Evolutionary conservation across 1,140 invertebrate species (phyloP), one percentile per base, ranked within the genome.

Genomic region (Lepidotrigona ventralis): DNA sequence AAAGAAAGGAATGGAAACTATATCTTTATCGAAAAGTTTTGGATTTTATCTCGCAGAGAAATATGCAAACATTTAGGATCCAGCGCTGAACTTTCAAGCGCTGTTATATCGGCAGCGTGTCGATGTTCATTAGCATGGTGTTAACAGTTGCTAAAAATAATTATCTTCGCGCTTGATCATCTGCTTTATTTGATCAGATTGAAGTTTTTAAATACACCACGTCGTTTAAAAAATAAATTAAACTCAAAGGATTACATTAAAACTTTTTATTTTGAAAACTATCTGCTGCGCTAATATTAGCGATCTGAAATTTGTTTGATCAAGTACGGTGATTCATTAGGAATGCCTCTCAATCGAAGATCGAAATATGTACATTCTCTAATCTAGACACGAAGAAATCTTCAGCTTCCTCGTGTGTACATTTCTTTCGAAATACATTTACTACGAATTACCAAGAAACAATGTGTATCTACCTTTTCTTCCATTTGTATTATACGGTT

Each of bases 401-500:
- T 33, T 21, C 8, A 53, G 4, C 29, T 60, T 79, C 66, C 26
- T 29, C 15, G 26, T 8, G 2, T 33, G 19, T 17, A 19, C 8
- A 33, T 23, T 12, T 54, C 6, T 33, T 33, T 54, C 8, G 3
- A 23, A 39, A 53, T 70, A 51, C 26, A 19, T 23, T 63, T 23
- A 53, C 26, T 12, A 21, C 11, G 21, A 29, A 64, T 11, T 17
- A 29, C 26, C 11, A n/a, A 64, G n/a, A 17, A 33, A 29, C 2
- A 46, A 29, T 39, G n/a, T 60, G 53, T 54, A n/a, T 23, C 23
- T 91, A 94, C 93, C 90, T 94, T 94, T 89, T 94, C 93, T 51
- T 92, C 93, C 81, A 93, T 93, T 89, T 93, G 92, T 73, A 94
- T 93, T 64, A 94, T 94, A 68, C 92, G 90, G 79, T 94, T 93